A percentile compares a stretch with the other conserved stretches of the same genome.
Evolutionary conservation across 2,113 vertebrate genomes (phyloP).

Genomic region (Chaetodon trifascialis): DNA sequence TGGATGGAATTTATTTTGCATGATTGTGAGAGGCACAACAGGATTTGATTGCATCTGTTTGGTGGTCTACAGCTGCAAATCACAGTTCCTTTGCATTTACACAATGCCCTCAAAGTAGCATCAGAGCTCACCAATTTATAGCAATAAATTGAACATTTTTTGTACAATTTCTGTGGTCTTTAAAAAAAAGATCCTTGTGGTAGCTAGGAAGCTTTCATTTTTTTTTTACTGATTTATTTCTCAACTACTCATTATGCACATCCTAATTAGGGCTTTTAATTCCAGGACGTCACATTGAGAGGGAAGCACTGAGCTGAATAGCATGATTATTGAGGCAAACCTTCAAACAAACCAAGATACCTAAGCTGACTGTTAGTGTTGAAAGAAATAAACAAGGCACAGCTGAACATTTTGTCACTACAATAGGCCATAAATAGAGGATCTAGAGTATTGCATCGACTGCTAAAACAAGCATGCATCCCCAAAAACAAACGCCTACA

Average conservation of each 20-base stretch:
- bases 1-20: background rate
- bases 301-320: background rate
- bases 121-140: background rate
- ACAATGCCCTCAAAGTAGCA: background rate
- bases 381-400: no score
- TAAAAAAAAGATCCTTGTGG: background rate
- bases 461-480: background rate
- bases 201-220: background rate
- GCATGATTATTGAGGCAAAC: background rate
- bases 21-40: conserved; percentile 13
- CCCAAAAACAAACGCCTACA: background rate
- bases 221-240: no score
- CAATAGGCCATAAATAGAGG: background rate
- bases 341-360: background rate
- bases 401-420: background rate
- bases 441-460: background rate
- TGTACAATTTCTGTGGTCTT: background rate
- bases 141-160: background rate
- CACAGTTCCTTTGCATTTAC: background rate
- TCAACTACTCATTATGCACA: background rate
- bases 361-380: no score
- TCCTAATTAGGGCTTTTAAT: background rate
- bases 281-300: background rate
- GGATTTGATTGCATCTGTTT: conserved; percentile 17
- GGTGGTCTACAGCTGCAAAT: conserved; percentile 21